Evolutionary conservation across 1,140 invertebrate genomes (phyloP).

Genomic region (Antheraea pernyi): DNA sequence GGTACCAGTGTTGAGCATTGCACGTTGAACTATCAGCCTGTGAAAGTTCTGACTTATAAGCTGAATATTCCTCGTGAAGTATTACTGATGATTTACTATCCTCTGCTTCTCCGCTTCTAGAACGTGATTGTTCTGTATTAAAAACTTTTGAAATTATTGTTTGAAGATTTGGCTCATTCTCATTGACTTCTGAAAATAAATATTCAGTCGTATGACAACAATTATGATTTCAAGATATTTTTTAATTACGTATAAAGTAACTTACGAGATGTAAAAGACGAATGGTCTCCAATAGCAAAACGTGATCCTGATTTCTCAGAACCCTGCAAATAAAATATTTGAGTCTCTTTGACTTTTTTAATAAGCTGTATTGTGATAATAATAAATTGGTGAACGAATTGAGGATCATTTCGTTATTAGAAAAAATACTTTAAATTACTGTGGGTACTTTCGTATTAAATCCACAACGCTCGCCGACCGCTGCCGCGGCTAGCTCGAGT

Average conservation of each 20-base stretch:
- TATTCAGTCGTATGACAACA: neutral
- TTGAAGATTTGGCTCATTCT: conserved; percentile 37
- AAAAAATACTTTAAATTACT: too few relatives aligned
- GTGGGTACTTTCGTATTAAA: too few relatives aligned
- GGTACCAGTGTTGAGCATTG: conserved; percentile 23
- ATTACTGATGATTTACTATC: conserved; percentile 31
- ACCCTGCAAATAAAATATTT: conserved; percentile 32
- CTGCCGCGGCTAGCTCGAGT: too few relatives aligned
- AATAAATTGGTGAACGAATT: too few relatives aligned
- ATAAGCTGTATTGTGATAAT: too few relatives aligned
- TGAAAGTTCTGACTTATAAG: conserved; percentile 39
- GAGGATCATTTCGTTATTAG: too few relatives aligned
- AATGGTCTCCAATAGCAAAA: conserved; percentile 60
- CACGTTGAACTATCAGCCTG: conserved; percentile 25
- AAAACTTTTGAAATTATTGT: conserved; percentile 29
- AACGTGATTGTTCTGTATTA: conserved; percentile 24
- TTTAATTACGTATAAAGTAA: conserved; percentile 4
- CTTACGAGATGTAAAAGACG: conserved; percentile 59
- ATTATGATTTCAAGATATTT: neutral
- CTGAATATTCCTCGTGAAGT: conserved; percentile 37
- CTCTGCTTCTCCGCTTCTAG: conserved; percentile 31
- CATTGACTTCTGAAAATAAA: conserved; percentile 35
- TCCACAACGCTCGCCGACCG: too few relatives aligned
- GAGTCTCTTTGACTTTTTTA: too few relatives aligned
- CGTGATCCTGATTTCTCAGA: conserved; percentile 50